Evolutionary conservation across 2,888 invertebrate genomes (phyloP), one percentile per base, ranked within the genome.

Genomic region (Melanostoma mellinum): DNA sequence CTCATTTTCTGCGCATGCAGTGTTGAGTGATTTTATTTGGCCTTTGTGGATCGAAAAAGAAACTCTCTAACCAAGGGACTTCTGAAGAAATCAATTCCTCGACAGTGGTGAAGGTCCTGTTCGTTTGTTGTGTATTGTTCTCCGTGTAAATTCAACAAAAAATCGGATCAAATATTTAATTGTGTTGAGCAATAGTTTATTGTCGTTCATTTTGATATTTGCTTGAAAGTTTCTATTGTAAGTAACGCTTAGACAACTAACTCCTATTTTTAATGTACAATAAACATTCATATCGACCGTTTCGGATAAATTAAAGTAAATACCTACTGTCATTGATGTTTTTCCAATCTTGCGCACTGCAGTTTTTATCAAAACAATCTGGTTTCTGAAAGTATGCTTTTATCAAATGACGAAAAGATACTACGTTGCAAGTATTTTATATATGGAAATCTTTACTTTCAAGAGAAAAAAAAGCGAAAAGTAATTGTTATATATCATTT

Each of bases 81-180:
- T 69, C 63, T 48, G 40, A 44, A 63, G 58, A 65, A 58, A 75
- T 55, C 75, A 63, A 30, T 71, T 46, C 38, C 42, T 48, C 53
- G 46, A 65, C 75, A 75, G 80, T 75, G 71, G 71, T 52, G 63
- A 71, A 71, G 71, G 69, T 65, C 75, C 71, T 80, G 65, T 65
- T 75, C 63, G 65, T 65, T 63, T 63, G 63, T 63, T 63, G 75
- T 65, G 69, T 55, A 68, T 80, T 71, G 80, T 71, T 38, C 63
- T 65, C 56, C 75, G 80, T 30, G 9, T 6, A 63, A 63, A 35
- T 48, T 38, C 4, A 63, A 63, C 48, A 48, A 50, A 48, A 20
- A 30, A n/a, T 48, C 46, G 35, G 50, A 50, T 38, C 2, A 50
- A 32, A 30, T 8, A 33, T 38, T 63, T 9, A n/a, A 6, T n/a